A percentile compares a stretch with the other conserved stretches of the same genome.
These are phyloP conservation scores for Myrmophylax atrothorax DNA, from an alignment of 2,113 vertebrate species.

Conservation along the genomic window DNA sequence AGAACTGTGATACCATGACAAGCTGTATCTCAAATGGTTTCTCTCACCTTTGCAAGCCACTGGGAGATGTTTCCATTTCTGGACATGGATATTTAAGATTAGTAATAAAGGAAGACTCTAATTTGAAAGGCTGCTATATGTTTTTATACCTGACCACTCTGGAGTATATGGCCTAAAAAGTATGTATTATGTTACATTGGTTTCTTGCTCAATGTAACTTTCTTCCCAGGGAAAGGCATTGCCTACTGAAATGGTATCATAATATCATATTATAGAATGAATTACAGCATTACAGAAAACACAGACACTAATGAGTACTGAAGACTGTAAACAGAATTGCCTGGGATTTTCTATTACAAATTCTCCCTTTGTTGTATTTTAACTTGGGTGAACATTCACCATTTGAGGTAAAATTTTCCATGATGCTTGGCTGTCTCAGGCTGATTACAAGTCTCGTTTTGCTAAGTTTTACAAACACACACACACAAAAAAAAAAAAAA, in stretches of 20 bases:
- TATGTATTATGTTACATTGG: neutral
- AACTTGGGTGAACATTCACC: constrained; percentile 16
- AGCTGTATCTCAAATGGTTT: neutral
- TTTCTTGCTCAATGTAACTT: neutral
- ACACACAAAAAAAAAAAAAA: neutral
- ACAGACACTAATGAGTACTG: neutral
- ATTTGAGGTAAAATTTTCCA: constrained; percentile 53
- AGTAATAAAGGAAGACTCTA: neutral
- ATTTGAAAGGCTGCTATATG: neutral
- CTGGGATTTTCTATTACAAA: constrained; percentile 16
- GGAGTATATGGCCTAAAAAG: neutral
- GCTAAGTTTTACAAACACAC: neutral
- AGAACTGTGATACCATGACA: neutral
- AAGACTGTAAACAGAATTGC: neutral
- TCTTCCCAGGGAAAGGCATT: neutral
- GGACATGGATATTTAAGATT: neutral
- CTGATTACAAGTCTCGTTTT: constrained; percentile 16
- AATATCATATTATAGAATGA: neutral
- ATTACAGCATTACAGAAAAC: neutral
- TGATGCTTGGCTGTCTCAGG: neutral
- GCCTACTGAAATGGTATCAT: neutral
- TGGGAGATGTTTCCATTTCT: neutral
- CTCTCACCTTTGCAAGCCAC: neutral
- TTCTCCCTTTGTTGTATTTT: neutral
- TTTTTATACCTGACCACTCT: neutral